Evolutionary conservation across 2,113 vertebrate species (phyloP), one percentile per base, ranked within the genome.

Genomic region (Loxodonta africana): DNA sequence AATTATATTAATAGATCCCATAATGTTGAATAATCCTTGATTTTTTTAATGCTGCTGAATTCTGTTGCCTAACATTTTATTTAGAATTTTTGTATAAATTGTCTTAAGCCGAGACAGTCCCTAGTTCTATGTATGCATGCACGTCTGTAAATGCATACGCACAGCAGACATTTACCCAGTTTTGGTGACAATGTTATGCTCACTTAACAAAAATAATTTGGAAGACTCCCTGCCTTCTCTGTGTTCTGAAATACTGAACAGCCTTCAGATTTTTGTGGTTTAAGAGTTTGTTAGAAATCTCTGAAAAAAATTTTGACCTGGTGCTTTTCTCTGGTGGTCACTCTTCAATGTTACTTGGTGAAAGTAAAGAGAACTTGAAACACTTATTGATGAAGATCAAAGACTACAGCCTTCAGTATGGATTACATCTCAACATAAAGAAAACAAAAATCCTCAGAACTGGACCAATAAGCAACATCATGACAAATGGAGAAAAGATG

Each of bases 261-360:
- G 44, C 0, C 37, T 92, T 88, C 23, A 89, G 44, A 69, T 71
- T 80, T 17, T 92, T 92, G 44, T 89, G 91, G 74, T 77, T 89
- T 80, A 78, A 84, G 67, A 53, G 5, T 25, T 65, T 91, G 0
- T 92, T 85, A 71, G 37, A 78, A 94, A 89, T 71, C 44, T 83
- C 41, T 83, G 30, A 46, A 82, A 73, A 28, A 4, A 28, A 46
- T 80, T 77, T 48, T 86, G 77, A 10, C 48, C n/a, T 51, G 2
- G 25, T 90, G 21, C 10, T 78, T 88, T 57, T 62, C 90, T 83
- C 51, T 41, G 12, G 11, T 83, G 14, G 5, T 86, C 69, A 12
- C 18, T 76, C 63, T 62, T 86, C 53, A 57, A 17, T 57, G 15
- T 57, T 57, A 14, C 53, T 57, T 15, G 53, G 11, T 57, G 53